Conservation (phyloP, 2,113 vertebrate genomes). For the Salvelinus sp. region DNA sequence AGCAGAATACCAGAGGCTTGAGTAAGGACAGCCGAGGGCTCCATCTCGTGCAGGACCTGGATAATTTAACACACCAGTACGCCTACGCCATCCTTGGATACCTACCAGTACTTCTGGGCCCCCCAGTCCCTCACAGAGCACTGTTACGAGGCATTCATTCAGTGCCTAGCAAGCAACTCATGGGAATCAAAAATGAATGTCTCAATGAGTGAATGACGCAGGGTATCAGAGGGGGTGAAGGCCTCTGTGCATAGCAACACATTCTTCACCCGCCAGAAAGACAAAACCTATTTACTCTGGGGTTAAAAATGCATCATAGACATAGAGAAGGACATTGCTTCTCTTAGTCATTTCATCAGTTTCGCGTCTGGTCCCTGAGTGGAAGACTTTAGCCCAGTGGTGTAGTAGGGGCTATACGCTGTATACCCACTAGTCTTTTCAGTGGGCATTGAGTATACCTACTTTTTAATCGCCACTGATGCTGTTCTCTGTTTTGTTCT, state of each 20-base stretch:
- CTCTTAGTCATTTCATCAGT: background rate
- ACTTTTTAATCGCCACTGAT: too few species aligned
- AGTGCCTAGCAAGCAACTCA: background rate
- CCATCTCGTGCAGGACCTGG: slow-evolving; percentile 37
- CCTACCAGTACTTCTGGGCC: background rate
- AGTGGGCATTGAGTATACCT: background rate
- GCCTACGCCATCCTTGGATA: background rate
- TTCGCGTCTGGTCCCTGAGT: background rate
- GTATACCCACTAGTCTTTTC: background rate
- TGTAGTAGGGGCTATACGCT: background rate
- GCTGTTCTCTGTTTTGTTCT: too few species aligned
- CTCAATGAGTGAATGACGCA: background rate
- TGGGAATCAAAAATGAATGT: background rate
- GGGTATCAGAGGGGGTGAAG: background rate
- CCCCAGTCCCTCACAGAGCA: background rate
- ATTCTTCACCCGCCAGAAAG: background rate
- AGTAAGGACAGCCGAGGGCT: slow-evolving; percentile 60
- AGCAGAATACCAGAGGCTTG: slow-evolving; percentile 71
- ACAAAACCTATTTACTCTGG: background rate
- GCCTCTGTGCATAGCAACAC: background rate
- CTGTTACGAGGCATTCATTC: background rate
- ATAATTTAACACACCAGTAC: background rate
- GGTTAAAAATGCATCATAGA: background rate
- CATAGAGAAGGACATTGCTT: background rate
- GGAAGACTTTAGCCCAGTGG: background rate